A percentile compares a stretch with the other conserved stretches of the same genome.
Conservation (phyloP, 2,113 vertebrate species). For the Prolemur simus region DNA sequence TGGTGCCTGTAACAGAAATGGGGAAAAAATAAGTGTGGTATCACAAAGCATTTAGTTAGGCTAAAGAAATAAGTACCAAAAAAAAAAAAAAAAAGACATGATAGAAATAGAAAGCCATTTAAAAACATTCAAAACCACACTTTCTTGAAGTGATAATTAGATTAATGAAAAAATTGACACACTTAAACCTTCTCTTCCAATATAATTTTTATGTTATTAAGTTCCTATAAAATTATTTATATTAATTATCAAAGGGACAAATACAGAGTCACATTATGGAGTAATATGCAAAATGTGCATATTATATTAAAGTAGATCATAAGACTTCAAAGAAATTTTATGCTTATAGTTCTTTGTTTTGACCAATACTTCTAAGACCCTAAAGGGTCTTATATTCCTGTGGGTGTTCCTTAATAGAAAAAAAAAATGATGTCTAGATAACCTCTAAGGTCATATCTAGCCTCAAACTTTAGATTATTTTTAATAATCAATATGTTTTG, state of each 20-base stretch:
- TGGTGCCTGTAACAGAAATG: not conserved
- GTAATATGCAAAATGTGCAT: not conserved
- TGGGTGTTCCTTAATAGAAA: not conserved
- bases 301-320: not conserved
- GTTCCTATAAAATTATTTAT: not conserved
- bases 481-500: not conserved
- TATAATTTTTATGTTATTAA: constrained; percentile 37
- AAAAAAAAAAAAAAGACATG: not conserved
- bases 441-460: not conserved
- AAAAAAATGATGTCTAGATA: not conserved
- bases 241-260: constrained; percentile 30
- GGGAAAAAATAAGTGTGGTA: not conserved
- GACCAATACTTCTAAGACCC: not conserved
- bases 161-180: not conserved
- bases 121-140: not conserved
- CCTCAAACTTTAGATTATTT: not conserved
- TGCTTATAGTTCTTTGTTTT: not conserved
- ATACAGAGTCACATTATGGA: not conserved
- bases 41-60: not conserved
- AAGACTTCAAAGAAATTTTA: not conserved
- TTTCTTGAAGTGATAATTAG: not conserved
- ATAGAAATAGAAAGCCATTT: not conserved
- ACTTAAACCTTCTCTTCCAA: not conserved
- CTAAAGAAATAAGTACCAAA: not conserved
- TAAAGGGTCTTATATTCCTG: not conserved